These are phyloP conservation scores for Clarias laeviceps DNA, from an alignment of 2,797 vertebrate species.

Conservation along the genomic window DNA sequence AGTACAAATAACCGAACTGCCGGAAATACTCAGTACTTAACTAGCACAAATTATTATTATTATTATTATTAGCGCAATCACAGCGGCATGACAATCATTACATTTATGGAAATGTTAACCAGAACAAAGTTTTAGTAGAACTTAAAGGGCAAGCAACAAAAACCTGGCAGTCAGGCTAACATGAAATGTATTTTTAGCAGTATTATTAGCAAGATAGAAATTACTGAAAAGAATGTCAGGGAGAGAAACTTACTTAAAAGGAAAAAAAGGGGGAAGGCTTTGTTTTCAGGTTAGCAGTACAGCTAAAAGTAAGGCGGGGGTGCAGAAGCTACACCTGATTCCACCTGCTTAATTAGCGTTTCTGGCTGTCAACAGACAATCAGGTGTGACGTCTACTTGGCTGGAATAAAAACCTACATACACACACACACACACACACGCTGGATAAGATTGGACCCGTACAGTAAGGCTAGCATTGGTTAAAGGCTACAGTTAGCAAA, in stretches of 20 bases:
- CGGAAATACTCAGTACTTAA: background rate
- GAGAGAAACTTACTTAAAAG: background rate
- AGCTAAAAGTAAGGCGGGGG: background rate
- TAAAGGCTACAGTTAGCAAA: background rate
- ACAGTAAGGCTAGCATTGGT: background rate
- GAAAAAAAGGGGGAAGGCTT: background rate
- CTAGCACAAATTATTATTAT: background rate
- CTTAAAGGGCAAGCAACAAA: background rate
- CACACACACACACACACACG: too few relatives aligned
- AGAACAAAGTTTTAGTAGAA: background rate
- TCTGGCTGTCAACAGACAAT: too few relatives aligned
- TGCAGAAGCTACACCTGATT: too few relatives aligned
- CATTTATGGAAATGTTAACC: background rate
- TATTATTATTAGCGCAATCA: background rate
- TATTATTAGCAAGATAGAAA: background rate
- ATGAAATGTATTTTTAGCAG: background rate
- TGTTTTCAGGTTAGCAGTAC: background rate
- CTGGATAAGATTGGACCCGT: too few relatives aligned
- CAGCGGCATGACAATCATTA: constrained; percentile 7
- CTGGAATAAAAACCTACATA: too few relatives aligned
- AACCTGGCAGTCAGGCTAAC: background rate
- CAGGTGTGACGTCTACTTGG: too few relatives aligned
- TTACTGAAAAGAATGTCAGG: background rate
- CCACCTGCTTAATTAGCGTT: too few relatives aligned
- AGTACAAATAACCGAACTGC: background rate